phyloP scores from a whole-genome alignment of 1,140 invertebrate genomes.

The Conus ventricosus region DNA sequence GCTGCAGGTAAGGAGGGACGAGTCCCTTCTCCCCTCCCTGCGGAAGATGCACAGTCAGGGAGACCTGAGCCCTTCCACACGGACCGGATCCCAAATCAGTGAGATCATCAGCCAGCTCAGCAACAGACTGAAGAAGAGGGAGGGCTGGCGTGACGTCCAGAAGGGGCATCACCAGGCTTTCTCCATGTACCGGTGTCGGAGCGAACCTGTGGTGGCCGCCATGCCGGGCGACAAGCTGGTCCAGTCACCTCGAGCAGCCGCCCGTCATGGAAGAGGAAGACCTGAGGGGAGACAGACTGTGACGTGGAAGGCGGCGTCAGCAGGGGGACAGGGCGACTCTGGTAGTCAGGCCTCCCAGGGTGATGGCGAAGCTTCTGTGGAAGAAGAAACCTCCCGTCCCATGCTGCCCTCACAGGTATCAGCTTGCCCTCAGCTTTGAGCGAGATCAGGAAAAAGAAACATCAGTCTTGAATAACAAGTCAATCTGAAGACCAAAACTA shows the following conservation, averaged over 20 bases:
- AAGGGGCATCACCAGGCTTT: background rate
- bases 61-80: background rate
- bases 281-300: background rate
- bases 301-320: background rate
- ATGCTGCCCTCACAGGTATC: background rate
- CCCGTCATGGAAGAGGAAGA: background rate
- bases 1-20: background rate
- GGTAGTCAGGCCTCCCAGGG: background rate
- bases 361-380: background rate
- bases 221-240: background rate
- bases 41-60: conserved; percentile 18
- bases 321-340: background rate
- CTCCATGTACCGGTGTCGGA: conserved; percentile 18
- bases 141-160: background rate
- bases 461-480: too few relatives aligned
- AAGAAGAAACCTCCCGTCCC: background rate
- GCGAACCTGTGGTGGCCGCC: background rate
- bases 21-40: background rate
- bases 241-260: background rate
- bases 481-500: too few relatives aligned
- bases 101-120: conserved; percentile 21
- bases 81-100: background rate
- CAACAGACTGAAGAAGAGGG: background rate
- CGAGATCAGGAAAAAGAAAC: too few relatives aligned
- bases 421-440: background rate